Evolutionary conservation across 2,113 vertebrate genomes (phyloP), one percentile per base, ranked within the genome.

Genomic region (Crotalus viridis): DNA sequence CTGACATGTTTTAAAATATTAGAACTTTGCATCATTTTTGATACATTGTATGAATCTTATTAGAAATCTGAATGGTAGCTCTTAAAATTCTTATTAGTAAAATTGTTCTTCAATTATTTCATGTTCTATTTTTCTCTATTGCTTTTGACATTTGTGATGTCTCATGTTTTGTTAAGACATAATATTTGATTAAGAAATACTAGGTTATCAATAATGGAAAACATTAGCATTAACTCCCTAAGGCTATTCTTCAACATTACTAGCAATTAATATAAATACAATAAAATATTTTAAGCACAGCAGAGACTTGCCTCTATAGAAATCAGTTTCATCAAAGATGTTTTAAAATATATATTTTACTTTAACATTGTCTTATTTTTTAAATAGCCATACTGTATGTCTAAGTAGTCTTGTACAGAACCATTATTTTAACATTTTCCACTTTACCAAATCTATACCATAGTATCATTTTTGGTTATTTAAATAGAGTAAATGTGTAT

Each of bases 1-100:
- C 21, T 94, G 89, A 90, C 39, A 90, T 94, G 22, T 57, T 94
- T 94, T 81, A 96, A 95, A 96, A 95, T 93, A 91, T 64, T 94
- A 94, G 92, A 93, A 93, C 3, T 17, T 86, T 95, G 94, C 90
- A 95, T 55, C 91, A 87, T 92, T n/a, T 89, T 85, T 95, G 59
- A n/a, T 94, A 92, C 28, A 33, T 93, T 94, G 85, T 95, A 90
- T 89, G 21, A 56, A 59, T 95, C 88, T 94, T 94, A 93, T 95
- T 91, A 96, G 91, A 91, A 85, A 90, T 48, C 46, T 91, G 87
- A 89, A 87, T 3, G 89, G 52, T 81, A 92, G 81, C 81, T 91
- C 51, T 95, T 91, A 91, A 89, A 88, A 94, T 26, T 96, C 39
- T 81, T 90, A 26, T 90, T 90, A 94, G 85, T 93, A 92, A 92